A percentile compares a stretch with the other conserved stretches of the same genome.
Conservation (phyloP, 2,888 invertebrate species). For the Amphipyra berbera region DNA sequence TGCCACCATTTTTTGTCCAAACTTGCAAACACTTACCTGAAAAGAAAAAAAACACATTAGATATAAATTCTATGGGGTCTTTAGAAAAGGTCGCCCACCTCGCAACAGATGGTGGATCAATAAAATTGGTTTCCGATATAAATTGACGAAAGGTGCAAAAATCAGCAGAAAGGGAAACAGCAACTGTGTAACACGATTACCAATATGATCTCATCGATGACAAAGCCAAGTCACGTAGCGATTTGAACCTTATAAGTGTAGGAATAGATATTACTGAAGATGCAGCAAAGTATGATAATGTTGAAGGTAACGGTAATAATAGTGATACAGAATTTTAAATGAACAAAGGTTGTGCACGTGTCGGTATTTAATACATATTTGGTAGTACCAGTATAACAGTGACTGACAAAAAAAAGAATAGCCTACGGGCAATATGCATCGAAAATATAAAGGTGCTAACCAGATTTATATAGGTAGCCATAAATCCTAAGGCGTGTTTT, state of each 20-base stretch:
- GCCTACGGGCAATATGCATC: slow-evolving; percentile 5
- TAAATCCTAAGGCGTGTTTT: slow-evolving; percentile 45
- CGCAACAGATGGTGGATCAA: slow-evolving; percentile 78
- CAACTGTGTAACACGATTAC: slow-evolving; percentile 73
- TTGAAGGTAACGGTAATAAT: slow-evolving; percentile 71
- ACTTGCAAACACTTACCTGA: slow-evolving; percentile 79
- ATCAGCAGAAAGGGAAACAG: slow-evolving; percentile 76
- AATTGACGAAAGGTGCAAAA: slow-evolving; percentile 78
- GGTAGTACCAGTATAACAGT: slow-evolving; percentile 55
- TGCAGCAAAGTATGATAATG: slow-evolving; percentile 32
- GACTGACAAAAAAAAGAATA: slow-evolving; percentile 10
- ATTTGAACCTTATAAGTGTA: slow-evolving; percentile 51
- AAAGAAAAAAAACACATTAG: slow-evolving; percentile 77
- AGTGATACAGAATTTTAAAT: slow-evolving; percentile 68
- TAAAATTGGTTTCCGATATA: slow-evolving; percentile 75
- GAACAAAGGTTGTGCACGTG: slow-evolving; percentile 63
- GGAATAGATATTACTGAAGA: slow-evolving; percentile 33
- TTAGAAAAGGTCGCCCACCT: slow-evolving; percentile 77
- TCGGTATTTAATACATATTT: slow-evolving; percentile 58
- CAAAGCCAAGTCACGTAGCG: slow-evolving; percentile 25
- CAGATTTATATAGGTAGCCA: slow-evolving; percentile 17
- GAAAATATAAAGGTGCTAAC: slow-evolving; percentile 33
- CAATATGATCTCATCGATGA: slow-evolving; percentile 52
- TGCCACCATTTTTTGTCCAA: slow-evolving; percentile 63
- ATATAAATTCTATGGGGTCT: slow-evolving; percentile 73